Conservation (phyloP, 2,797 vertebrate genomes). For the Leucoraja ocellata region DNA sequence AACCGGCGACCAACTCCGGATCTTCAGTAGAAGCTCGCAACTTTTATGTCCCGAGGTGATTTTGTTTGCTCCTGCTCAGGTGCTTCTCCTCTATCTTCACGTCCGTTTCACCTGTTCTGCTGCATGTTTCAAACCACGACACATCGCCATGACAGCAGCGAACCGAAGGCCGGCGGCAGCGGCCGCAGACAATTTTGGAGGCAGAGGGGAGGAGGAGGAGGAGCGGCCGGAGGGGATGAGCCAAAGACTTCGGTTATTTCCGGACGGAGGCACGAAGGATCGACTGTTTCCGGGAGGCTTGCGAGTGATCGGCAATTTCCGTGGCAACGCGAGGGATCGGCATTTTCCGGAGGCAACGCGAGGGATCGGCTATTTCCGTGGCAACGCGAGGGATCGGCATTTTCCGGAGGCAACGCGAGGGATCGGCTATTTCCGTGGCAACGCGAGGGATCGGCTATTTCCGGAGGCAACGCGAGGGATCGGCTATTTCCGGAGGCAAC, state of each 20-base stretch:
- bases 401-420: background rate
- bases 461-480: background rate
- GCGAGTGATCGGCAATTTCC: background rate
- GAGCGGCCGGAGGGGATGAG: background rate
- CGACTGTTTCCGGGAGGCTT: background rate
- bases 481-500: background rate
- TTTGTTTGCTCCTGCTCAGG: no score
- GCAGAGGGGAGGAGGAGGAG: background rate
- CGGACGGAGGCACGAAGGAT: background rate
- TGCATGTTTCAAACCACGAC: background rate
- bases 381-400: background rate
- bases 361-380: background rate
- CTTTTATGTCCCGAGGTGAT: background rate
- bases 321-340: background rate
- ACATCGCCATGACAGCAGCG: slow-evolving; percentile 25
- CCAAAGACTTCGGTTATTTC: background rate
- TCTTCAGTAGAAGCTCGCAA: no score
- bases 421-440: background rate
- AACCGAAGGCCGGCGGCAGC: background rate
- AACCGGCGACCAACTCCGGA: background rate
- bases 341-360: background rate
- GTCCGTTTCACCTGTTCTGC: background rate
- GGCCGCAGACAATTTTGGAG: no score
- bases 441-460: background rate
- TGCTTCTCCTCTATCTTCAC: background rate